Evolutionary conservation across 2,113 vertebrate genomes (phyloP), one percentile per base, ranked within the genome.

Genomic region (Ailurus styani): DNA sequence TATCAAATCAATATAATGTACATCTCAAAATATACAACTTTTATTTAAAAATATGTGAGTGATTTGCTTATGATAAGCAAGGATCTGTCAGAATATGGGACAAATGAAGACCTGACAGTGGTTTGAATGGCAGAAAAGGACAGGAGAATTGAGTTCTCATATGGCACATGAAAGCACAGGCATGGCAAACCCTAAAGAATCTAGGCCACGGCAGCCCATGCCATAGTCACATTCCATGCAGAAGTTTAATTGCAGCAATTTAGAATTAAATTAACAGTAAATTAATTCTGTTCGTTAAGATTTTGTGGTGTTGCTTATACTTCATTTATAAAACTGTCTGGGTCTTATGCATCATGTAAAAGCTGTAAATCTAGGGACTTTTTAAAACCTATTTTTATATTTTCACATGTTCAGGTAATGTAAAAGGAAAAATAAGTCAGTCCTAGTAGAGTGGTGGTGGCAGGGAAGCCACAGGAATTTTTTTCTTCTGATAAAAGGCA

Each of bases 161-260:
- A 0, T 6, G 50, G 37, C 64, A 55, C n/a, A 1, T 0, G 0
- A 68, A 54, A 77, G 27, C 20, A 5, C 3, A 17, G 18, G 6
- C 23, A 20, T 23, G 15, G 21, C 34, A 14, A 20, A 20, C 40
- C 60, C 29, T 1, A 25, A 54, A 40, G 54, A 54, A 21, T 29
- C 50, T 3, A 4, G 0, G 2, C 14, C 31, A 1, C 2, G 15
- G 15, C 10, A 62, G 40, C 34, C 13, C 12, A 7, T 0, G 17
- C 42, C 54, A 60, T 20, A 17, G 40, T 29, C 68, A 54, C 8
- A n/a, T 11, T 45, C 21, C 23, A 6, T 20, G 42, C 70, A 21
- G n/a, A 62, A 15, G 54, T 21, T 15, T 50, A 70, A 57, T 29
- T 5, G 70, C 57, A 34, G 62, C 55, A n/a, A 37, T 45, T 40